phyloP scores from a whole-genome alignment of 1,140 invertebrate species.

The Cataglyphis hispanica region DNA sequence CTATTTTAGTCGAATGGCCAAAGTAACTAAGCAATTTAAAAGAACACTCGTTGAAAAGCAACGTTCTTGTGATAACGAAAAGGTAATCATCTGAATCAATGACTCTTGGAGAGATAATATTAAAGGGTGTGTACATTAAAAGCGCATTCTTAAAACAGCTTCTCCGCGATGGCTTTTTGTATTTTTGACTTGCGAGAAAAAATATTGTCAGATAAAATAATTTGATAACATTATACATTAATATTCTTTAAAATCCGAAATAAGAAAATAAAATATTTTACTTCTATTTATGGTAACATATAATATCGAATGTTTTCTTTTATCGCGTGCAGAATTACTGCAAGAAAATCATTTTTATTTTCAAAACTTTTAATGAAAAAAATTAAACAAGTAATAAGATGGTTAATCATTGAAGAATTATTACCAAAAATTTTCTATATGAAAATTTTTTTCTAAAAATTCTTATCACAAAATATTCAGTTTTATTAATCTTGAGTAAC shows the following conservation, averaged over 20 bases:
- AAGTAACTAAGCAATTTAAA: background rate
- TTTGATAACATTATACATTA: background rate
- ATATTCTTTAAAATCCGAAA: background rate
- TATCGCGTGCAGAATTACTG: background rate
- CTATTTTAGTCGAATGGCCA: constrained; percentile 36
- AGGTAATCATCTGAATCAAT: constrained; percentile 35
- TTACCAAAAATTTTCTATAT: background rate
- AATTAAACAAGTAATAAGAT: too few species aligned
- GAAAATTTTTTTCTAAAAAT: too few species aligned
- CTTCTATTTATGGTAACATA: background rate
- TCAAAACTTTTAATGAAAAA: too few species aligned
- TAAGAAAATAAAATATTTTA: constrained; percentile 17
- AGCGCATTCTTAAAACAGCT: background rate
- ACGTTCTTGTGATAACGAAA: constrained; percentile 26
- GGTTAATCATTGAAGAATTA: background rate
- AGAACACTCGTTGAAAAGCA: background rate
- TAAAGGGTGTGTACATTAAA: constrained; percentile 23
- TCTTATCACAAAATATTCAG: background rate
- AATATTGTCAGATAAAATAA: background rate
- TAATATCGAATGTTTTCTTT: background rate
- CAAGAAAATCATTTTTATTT: too few species aligned
- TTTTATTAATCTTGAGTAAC: background rate
- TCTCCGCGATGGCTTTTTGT: background rate
- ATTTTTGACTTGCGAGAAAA: background rate
- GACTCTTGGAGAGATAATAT: constrained; percentile 40